Evolutionary conservation across 2,888 invertebrate species (phyloP), one percentile per base, ranked within the genome.

Genomic region (Augiades crinisus): DNA sequence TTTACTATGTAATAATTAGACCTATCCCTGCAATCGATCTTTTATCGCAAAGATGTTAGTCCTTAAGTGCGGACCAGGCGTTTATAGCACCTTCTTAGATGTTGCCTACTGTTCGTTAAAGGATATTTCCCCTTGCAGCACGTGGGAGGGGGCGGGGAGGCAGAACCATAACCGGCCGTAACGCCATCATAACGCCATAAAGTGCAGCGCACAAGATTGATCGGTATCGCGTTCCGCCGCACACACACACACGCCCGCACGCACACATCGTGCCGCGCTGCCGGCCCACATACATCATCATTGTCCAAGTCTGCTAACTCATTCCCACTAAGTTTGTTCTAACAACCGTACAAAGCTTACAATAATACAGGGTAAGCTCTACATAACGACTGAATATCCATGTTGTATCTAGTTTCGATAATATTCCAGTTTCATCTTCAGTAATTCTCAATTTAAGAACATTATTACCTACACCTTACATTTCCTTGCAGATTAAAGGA

Each of bases 131-230:
- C 19, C 38, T 37, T 38, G 5, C 19, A 16, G 5, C 7, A 5
- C 8, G 33, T 17, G 34, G 37, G 14, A 14, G 17, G 5, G 13
- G 38, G 7, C n/a, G 22, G 10, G 22, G 38, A 14, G 22, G 38
- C 38, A 22, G 22, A 10, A 10, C 8, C 22, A 38, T 38, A 22
- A 24, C 38, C 22, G 13, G 38, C 21, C 22, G 13, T 38, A 8
- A 12, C 12, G 22, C 13, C 21, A 22, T 10, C 16, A 16, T 16
- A 17, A 30, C 30, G 8, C 41, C 41, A 30, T 41, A 17, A 41
- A 30, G 41, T 17, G 41, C 27, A 41, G 41, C 12, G 27, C 10
- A 16, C 16, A 41, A 41, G 41, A 41, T 41, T 41, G 41, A 41
- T 41, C 41, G 27, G 10, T 12, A 16, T 30, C 27, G 41, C 17